phyloP scores from a whole-genome alignment of 2,888 invertebrate genomes.

The Cheilosia vulpina region DNA sequence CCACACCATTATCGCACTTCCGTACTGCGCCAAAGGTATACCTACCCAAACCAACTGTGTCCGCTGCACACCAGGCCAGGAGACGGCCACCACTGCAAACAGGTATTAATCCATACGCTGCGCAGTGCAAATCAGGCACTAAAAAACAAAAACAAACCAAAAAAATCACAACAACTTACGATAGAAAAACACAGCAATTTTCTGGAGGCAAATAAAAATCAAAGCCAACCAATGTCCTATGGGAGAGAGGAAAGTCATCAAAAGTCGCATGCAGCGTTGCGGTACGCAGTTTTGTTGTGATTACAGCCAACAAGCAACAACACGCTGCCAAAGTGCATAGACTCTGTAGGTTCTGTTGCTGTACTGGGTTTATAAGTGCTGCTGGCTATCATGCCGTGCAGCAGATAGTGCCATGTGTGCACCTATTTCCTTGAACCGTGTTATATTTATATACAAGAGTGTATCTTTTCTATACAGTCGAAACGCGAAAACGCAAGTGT shows the following conservation, averaged over 20 bases:
- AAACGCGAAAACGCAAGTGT: conserved; percentile 76
- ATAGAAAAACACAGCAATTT: conserved; percentile 30
- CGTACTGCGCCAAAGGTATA: conserved; percentile 48
- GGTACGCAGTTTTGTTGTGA: conserved; percentile 51
- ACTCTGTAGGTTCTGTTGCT: neutral
- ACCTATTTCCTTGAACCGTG: conserved; percentile 70
- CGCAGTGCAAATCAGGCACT: conserved; percentile 56
- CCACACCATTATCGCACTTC: conserved; percentile 55
- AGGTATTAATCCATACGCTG: conserved; percentile 22
- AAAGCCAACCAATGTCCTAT: neutral
- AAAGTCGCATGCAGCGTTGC: conserved; percentile 39
- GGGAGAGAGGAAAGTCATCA: conserved; percentile 11
- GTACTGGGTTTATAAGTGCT: conserved; percentile 14
- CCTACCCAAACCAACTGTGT: conserved; percentile 5
- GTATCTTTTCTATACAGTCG: conserved; percentile 11
- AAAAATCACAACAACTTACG: conserved; percentile 37
- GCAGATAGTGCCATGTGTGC: conserved; percentile 25
- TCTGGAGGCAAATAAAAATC: conserved; percentile 7
- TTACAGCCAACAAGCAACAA: conserved; percentile 44
- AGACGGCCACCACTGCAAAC: conserved; percentile 13
- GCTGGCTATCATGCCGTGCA: conserved; percentile 13
- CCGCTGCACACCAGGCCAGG: conserved; percentile 21
- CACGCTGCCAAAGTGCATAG: conserved; percentile 48
- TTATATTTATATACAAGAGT: neutral
- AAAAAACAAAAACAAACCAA: neutral